phyloP scores from a whole-genome alignment of 2,797 vertebrate species.

The Cyclopterus lumpus region DNA sequence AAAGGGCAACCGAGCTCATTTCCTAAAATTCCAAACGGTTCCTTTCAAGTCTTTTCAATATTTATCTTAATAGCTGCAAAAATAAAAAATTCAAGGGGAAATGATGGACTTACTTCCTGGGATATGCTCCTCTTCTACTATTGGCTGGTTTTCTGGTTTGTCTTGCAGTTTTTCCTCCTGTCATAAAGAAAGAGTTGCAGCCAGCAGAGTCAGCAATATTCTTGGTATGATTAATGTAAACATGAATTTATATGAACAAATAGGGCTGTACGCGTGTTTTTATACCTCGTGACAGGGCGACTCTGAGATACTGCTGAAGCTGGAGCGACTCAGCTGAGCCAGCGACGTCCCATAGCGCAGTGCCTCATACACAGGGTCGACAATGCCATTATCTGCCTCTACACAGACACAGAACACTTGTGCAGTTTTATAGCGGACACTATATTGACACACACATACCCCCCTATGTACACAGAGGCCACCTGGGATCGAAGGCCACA shows the following conservation, averaged over 20 bases:
- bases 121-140: slow-evolving; percentile 82
- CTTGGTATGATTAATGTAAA: slow-evolving; percentile 5
- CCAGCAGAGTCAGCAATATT: slow-evolving; percentile 30
- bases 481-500: slow-evolving; percentile 39
- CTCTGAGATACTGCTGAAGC: slow-evolving; percentile 89
- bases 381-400: slow-evolving; percentile 70
- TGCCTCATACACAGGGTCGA: slow-evolving; percentile 92
- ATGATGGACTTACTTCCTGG: slow-evolving; percentile 70
- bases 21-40: neutral
- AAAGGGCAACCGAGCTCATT: neutral
- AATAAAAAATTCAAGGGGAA: neutral
- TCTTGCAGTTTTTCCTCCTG: slow-evolving; percentile 84
- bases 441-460: neutral
- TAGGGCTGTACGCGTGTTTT: slow-evolving; percentile 21
- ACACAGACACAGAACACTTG: slow-evolving; percentile 44
- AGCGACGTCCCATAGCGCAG: slow-evolving; percentile 92
- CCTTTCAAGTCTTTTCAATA: neutral
- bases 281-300: slow-evolving; percentile 85
- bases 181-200: slow-evolving; percentile 10
- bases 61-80: neutral
- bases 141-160: slow-evolving; percentile 82
- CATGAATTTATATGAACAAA: slow-evolving; percentile 7
- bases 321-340: slow-evolving; percentile 89
- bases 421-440: slow-evolving; percentile 34
- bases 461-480: neutral